Conservation (phyloP, 2,113 vertebrate species). For the Psittacula cyanocephala region DNA sequence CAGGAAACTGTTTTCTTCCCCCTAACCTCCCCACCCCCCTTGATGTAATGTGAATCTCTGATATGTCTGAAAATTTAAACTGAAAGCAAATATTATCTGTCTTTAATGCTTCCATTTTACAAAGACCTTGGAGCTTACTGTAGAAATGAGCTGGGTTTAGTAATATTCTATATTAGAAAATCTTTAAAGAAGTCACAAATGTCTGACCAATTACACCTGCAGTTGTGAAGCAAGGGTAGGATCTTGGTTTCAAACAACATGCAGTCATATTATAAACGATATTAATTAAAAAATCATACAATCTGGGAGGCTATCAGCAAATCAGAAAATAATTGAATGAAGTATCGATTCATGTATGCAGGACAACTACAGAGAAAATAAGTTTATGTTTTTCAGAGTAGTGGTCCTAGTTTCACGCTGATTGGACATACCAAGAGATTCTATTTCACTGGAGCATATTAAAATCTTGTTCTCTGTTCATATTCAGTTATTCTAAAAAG, state of each 20-base stretch:
- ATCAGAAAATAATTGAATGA: background rate
- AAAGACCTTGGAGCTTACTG: background rate
- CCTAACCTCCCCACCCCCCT: background rate
- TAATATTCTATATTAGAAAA: background rate
- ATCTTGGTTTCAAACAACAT: background rate
- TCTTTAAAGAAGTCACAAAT: background rate
- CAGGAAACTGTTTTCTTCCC: background rate
- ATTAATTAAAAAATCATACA: background rate
- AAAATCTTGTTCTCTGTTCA: background rate
- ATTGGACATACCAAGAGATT: background rate
- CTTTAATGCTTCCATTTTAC: background rate
- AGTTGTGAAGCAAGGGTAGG: background rate
- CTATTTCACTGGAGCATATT: background rate
- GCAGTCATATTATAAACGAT: background rate
- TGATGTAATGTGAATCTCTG: background rate
- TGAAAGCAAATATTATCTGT: background rate
- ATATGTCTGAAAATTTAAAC: background rate
- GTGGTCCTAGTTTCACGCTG: background rate
- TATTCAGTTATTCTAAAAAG: background rate
- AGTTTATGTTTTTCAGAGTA: background rate
- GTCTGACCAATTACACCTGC: background rate
- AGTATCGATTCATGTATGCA: background rate
- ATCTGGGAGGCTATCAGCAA: background rate
- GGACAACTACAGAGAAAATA: background rate
- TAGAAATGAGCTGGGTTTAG: background rate